A percentile compares a stretch with the other conserved stretches of the same genome.
Conservation (phyloP, 1,140 invertebrate genomes). For the Trichoplusia ni region DNA sequence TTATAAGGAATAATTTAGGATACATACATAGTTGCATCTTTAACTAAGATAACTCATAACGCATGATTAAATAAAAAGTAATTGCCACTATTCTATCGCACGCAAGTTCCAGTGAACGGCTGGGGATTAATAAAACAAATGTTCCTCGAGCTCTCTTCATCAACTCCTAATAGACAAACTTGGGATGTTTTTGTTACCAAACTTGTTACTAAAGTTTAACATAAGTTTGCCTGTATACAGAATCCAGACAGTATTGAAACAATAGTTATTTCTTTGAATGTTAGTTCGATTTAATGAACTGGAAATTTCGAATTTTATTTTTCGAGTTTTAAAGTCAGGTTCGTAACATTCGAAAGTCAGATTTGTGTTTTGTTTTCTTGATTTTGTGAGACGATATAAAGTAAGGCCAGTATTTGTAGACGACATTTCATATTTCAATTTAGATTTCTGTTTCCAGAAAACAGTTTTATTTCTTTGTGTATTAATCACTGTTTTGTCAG, state of each 20-base stretch:
- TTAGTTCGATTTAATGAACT: background rate
- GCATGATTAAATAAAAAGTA: background rate
- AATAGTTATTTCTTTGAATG: slow-evolving; percentile 4
- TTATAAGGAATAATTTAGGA: too few relatives aligned
- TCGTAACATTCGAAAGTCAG: too few relatives aligned
- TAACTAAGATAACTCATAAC: background rate
- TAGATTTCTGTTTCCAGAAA: too few relatives aligned
- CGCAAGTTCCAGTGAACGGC: background rate
- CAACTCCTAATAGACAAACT: slow-evolving; percentile 12
- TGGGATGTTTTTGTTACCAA: slow-evolving; percentile 8
- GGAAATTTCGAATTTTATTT: slow-evolving; percentile 5
- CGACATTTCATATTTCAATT: too few relatives aligned
- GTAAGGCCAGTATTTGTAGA: too few relatives aligned
- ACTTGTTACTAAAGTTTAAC: slow-evolving; percentile 3
- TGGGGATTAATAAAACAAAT: slow-evolving; percentile 17
- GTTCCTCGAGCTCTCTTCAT: slow-evolving; percentile 5
- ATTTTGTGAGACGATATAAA: too few relatives aligned
- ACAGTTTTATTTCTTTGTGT: too few relatives aligned
- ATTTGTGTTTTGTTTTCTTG: too few relatives aligned
- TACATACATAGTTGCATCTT: too few relatives aligned
- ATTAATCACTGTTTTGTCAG: too few relatives aligned
- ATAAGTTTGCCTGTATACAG: slow-evolving; percentile 13
- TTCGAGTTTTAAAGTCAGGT: slow-evolving; percentile 17
- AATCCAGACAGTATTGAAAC: slow-evolving; percentile 5
- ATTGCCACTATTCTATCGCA: background rate